These are phyloP conservation scores for Papilio gigon DNA, from an alignment of 2,888 invertebrate species.

Conservation along the genomic window DNA sequence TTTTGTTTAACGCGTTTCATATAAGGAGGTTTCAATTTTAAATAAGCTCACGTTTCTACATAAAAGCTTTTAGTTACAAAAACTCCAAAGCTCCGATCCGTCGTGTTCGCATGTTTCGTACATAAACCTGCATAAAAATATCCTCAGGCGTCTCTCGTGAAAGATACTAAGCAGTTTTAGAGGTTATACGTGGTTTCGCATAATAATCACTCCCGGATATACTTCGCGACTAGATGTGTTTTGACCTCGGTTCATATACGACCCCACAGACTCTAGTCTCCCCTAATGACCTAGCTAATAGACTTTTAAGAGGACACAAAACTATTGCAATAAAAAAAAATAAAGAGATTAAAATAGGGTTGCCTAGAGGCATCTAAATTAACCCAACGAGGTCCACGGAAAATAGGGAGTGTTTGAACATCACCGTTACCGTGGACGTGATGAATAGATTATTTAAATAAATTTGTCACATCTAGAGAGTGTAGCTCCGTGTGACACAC, in stretches of 20 bases:
- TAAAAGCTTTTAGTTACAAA: conserved; percentile 17
- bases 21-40: not conserved
- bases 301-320: too few species aligned
- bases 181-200: conserved; percentile 63
- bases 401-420: too few species aligned
- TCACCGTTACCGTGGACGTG: too few species aligned
- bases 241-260: too few species aligned
- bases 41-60: conserved; percentile 1
- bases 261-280: too few species aligned
- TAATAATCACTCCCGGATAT: conserved; percentile 46
- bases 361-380: too few species aligned
- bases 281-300: too few species aligned
- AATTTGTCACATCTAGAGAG: conserved; percentile 52
- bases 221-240: conserved; percentile 49
- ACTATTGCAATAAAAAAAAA: too few species aligned
- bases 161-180: conserved; percentile 68
- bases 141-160: conserved; percentile 49
- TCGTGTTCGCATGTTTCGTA: conserved; percentile 43
- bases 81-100: conserved; percentile 3
- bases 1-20: not conserved
- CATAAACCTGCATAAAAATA: conserved; percentile 52
- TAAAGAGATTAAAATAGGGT: too few species aligned
- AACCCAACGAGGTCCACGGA: too few species aligned
- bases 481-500: conserved; percentile 43
- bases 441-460: too few species aligned